phyloP scores from a whole-genome alignment of 2,888 invertebrate genomes.

The Zhuqinia jingwanae region DNA sequence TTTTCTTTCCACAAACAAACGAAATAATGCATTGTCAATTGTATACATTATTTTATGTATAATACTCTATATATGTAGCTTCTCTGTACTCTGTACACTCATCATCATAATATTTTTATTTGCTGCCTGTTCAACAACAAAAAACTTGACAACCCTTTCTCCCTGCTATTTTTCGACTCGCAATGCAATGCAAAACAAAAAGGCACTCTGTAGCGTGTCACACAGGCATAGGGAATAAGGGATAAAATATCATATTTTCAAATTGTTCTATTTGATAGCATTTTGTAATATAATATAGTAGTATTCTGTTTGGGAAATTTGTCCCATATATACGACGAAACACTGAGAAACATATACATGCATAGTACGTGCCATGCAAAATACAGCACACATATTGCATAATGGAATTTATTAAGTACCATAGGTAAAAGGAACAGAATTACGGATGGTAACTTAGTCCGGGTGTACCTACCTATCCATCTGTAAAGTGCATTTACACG shows the following conservation, averaged over 20 bases:
- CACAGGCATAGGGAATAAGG: no score
- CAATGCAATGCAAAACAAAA: no score
- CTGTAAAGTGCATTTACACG: background rate
- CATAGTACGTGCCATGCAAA: no score
- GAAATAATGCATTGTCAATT: background rate
- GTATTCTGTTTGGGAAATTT: no score
- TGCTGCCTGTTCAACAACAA: background rate
- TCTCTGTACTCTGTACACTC: background rate
- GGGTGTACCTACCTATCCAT: background rate
- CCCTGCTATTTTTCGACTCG: background rate
- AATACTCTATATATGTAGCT: background rate
- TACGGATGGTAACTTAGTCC: no score
- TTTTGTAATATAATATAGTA: no score
- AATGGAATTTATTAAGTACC: background rate
- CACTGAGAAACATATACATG: no score
- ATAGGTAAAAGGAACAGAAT: background rate
- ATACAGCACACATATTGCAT: background rate
- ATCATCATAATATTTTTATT: background rate
- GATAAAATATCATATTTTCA: no score
- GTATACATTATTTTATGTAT: background rate
- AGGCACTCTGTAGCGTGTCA: no score
- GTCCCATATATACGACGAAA: no score
- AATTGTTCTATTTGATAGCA: no score
- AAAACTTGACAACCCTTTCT: constrained; percentile 22
- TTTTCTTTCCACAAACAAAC: background rate